Conservation (phyloP, 2,113 vertebrate genomes). For the Sorex fumeus region DNA sequence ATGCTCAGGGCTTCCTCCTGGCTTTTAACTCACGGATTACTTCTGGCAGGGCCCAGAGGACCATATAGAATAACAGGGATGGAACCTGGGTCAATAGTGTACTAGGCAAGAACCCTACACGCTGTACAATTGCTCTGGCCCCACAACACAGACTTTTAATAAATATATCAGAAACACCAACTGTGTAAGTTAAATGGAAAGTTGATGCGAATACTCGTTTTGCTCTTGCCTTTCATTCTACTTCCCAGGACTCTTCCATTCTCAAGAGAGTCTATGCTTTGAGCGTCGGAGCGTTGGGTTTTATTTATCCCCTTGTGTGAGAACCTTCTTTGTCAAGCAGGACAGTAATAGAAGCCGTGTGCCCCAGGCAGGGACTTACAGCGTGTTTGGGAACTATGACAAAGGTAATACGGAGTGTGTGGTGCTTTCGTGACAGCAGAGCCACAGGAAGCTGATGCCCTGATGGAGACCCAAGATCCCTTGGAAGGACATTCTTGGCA, state of each 20-base stretch:
- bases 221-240: neutral
- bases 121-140: too few species aligned
- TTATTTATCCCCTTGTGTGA: neutral
- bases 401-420: neutral
- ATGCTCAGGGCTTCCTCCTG: too few species aligned
- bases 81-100: too few species aligned
- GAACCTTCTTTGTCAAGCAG: neutral
- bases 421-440: neutral
- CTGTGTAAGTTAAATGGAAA: neutral
- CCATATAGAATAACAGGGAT: too few species aligned
- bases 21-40: too few species aligned
- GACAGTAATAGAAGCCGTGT: neutral
- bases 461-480: neutral
- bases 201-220: neutral
- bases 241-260: neutral
- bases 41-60: too few species aligned
- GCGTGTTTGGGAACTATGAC: neutral
- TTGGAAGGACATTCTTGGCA: slow-evolving; percentile 14
- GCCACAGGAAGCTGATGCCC: neutral
- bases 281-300: too few species aligned
- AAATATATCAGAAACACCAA: neutral
- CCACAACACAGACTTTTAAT: neutral
- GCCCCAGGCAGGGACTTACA: neutral
- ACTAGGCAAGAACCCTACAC: too few species aligned
- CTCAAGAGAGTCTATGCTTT: neutral